Conservation (phyloP, 2,888 invertebrate species). For the Brenthis hecate region DNA sequence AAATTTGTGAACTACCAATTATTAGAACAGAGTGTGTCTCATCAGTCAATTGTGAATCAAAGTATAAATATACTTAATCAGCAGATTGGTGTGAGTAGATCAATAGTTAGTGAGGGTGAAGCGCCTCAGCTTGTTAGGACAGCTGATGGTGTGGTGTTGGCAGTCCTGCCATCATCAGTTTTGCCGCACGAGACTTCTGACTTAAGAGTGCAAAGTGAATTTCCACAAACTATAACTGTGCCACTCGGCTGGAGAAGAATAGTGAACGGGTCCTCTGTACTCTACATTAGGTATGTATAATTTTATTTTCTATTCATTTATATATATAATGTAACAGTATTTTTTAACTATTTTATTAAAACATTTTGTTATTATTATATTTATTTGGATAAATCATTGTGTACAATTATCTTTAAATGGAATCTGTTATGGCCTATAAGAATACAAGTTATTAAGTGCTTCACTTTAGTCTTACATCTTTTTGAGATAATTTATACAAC, state of each 20-base stretch:
- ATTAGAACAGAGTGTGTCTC: slow-evolving; percentile 79
- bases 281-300: slow-evolving; percentile 45
- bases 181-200: slow-evolving; percentile 60
- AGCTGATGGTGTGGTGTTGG: slow-evolving; percentile 74
- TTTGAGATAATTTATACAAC: no score
- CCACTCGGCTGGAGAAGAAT: slow-evolving; percentile 79
- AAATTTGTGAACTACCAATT: slow-evolving; percentile 80
- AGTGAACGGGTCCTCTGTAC: slow-evolving; percentile 68
- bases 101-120: slow-evolving; percentile 66
- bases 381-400: no score
- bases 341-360: not conserved
- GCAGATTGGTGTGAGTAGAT: slow-evolving; percentile 73
- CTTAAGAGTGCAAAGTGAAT: slow-evolving; percentile 65
- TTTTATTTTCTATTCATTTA: slow-evolving; percentile 5
- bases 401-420: no score
- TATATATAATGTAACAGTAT: not conserved
- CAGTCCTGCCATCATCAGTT: slow-evolving; percentile 66
- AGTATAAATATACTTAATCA: slow-evolving; percentile 79
- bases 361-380: no score
- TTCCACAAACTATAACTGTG: slow-evolving; percentile 69
- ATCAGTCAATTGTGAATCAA: slow-evolving; percentile 79
- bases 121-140: slow-evolving; percentile 72
- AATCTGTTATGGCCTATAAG: no score
- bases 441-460: no score
- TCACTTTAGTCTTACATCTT: no score